Evolutionary conservation across 2,797 vertebrate species (phyloP).

Genomic region (Galagoides demidoff): DNA sequence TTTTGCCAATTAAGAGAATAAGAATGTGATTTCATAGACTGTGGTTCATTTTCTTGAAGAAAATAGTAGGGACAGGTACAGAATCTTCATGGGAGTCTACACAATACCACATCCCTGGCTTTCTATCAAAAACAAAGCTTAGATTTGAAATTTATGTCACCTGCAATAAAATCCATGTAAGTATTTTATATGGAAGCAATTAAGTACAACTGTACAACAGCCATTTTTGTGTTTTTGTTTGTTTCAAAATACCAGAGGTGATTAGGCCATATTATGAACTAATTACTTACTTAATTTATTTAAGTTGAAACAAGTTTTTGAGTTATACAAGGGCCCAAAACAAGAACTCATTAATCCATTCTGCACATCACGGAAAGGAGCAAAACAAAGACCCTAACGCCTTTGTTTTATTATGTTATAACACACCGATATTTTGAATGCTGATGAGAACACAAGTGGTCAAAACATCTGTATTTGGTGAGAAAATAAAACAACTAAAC

Average conservation of each 20-base stretch:
- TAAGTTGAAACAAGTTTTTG: constrained; percentile 81
- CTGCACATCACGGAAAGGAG: constrained; percentile 71
- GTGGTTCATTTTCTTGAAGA: constrained; percentile 47
- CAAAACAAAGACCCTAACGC: constrained; percentile 72
- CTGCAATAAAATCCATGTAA: constrained; percentile 71
- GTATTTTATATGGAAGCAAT: constrained; percentile 77
- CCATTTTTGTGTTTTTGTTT: constrained; percentile 80
- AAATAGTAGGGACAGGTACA: constrained; percentile 47
- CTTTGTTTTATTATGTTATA: constrained; percentile 79
- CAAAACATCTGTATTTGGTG: constrained; percentile 80
- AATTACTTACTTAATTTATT: constrained; percentile 82
- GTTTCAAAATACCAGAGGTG: constrained; percentile 81
- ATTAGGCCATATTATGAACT: constrained; percentile 82
- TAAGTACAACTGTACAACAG: constrained; percentile 75
- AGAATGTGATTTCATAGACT: constrained; percentile 36
- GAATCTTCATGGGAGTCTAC: constrained; percentile 31
- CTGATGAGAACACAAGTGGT: constrained; percentile 72
- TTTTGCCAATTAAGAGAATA: constrained; percentile 66
- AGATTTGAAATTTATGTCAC: constrained; percentile 73
- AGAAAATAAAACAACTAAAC: constrained; percentile 68
- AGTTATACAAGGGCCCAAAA: constrained; percentile 72
- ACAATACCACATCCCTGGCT: constrained; percentile 46
- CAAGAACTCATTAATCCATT: constrained; percentile 78
- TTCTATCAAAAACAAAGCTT: constrained; percentile 53
- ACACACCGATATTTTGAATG: constrained; percentile 70